These are phyloP conservation scores for Nycticorax nycticorax DNA, from an alignment of 2,113 vertebrate genomes.

Conservation along the genomic window DNA sequence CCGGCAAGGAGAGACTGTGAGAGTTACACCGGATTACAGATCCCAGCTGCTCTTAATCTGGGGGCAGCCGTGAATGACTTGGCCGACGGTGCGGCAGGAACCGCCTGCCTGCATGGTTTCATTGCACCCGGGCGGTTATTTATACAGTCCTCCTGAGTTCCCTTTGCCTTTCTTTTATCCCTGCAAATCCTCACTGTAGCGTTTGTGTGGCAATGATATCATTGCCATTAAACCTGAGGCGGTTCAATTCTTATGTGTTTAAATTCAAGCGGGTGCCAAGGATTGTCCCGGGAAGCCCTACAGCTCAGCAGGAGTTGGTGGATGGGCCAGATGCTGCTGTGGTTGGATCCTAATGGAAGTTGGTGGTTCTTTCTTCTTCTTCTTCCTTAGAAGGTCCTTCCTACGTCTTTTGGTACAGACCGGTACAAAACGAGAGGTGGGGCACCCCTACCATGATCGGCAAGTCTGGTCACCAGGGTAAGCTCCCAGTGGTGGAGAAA, in stretches of 20 bases:
- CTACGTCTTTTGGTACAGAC: not conserved
- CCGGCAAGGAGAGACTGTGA: not conserved
- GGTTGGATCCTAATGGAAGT: not conserved
- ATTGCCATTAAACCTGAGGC: not conserved
- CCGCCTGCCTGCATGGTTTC: not conserved
- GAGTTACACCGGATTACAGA: conserved; percentile 42
- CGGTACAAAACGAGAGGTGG: not conserved
- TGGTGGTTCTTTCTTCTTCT: not conserved
- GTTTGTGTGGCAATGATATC: not conserved
- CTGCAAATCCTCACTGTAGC: not conserved
- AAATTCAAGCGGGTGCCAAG: not conserved
- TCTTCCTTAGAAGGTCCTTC: not conserved
- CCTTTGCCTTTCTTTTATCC: not conserved
- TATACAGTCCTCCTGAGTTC: not conserved
- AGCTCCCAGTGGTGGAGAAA: not conserved
- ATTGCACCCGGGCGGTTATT: not conserved
- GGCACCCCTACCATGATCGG: not conserved
- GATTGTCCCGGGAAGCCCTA: not conserved
- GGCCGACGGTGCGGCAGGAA: not conserved
- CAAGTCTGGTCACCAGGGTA: not conserved
- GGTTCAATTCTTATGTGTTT: not conserved
- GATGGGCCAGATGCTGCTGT: not conserved
- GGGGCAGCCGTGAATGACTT: not conserved
- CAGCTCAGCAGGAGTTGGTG: not conserved
- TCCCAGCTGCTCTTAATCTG: conserved; percentile 31